Base-by-base conservation (phyloP, 2,888 invertebrate genomes). In the Drosophila picticornis region DNA sequence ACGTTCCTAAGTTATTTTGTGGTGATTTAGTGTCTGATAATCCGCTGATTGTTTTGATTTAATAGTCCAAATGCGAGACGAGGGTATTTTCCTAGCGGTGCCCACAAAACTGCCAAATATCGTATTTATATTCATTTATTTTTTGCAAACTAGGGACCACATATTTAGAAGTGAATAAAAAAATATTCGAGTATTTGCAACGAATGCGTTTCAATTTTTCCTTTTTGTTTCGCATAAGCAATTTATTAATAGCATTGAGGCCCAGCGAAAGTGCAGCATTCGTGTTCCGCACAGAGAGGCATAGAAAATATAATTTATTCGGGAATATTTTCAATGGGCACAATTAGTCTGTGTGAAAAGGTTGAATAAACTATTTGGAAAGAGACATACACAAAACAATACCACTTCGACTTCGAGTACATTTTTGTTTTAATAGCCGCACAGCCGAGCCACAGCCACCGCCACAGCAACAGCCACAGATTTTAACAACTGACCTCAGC, bases 241-340 rank as follows among this genome's bases (percentile, higher is more conserved):
- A 38, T 31, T 77, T 79, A 81, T 80, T 74, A 82, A 81, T 81
- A 81, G 81, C 56, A 60, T 74, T 64, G 82, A 81, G 81, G 74
- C 81, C 81, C 81, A 75, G 82, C 60, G 70, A 73, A 70, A 58
- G 59, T 65, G 71, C 66, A 55, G 58, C 55, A 48, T 46, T 38
- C 52, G 59, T 32, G 31, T 29, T 60, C 65, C 25, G 67, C 25
- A 53, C 55, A 34, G 64, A 56, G 67, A 75, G 59, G 66, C 70
- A 75, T 66, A 57, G 34, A 51, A 66, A 72, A 71, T 72, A 73
- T 77, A 11, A 64, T 69, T 73, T 60, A 69, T 73, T 64, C 78
- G 78, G 43, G 57, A 55, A 51, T 67, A 72, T 72, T 75, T 64
- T 34, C 52, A 48, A 67, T 76, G 61, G 61, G 32, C 80, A 68